A percentile compares a stretch with the other conserved stretches of the same genome.
Evolutionary conservation across 2,888 invertebrate genomes (phyloP).

Genomic region (Vanessa cardui): DNA sequence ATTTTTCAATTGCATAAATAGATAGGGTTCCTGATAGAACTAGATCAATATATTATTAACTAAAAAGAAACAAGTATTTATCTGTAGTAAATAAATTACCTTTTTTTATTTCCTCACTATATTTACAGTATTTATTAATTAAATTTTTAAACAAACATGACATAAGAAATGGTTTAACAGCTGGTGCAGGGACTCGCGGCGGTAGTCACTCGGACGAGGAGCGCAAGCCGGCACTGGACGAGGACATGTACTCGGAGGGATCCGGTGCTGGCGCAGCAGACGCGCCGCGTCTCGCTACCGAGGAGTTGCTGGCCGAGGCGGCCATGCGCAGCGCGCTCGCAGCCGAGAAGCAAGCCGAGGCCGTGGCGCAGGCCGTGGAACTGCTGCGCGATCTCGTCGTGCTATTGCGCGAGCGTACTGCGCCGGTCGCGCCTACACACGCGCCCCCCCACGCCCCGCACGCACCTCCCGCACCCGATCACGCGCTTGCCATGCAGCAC

Average conservation of each 20-base stretch:
- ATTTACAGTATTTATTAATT: not conserved
- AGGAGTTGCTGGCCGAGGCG: constrained; percentile 75
- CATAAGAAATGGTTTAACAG: not conserved
- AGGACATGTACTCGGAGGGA: constrained; percentile 69
- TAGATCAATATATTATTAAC: no score
- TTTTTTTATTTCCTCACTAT: no score
- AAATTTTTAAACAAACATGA: not conserved
- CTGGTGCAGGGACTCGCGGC: constrained; percentile 41
- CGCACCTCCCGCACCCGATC: constrained; percentile 50
- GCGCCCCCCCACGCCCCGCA: constrained; percentile 54
- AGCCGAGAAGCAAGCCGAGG: constrained; percentile 75
- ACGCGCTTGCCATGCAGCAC: constrained; percentile 55
- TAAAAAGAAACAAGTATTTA: no score
- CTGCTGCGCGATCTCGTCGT: constrained; percentile 63
- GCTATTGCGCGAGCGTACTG: constrained; percentile 84
- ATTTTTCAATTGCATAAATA: no score
- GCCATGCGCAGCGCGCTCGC: constrained; percentile 76
- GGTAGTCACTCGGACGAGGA: constrained; percentile 65
- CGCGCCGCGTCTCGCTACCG: constrained; percentile 58
- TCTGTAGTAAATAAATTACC: no score
- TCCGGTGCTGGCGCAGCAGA: constrained; percentile 46
- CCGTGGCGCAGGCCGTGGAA: constrained; percentile 60
- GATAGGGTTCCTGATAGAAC: no score
- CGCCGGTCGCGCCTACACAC: constrained; percentile 57
- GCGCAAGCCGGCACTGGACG: constrained; percentile 63